phyloP scores from a whole-genome alignment of 2,797 vertebrate genomes.

The Hemitrygon akajei region DNA sequence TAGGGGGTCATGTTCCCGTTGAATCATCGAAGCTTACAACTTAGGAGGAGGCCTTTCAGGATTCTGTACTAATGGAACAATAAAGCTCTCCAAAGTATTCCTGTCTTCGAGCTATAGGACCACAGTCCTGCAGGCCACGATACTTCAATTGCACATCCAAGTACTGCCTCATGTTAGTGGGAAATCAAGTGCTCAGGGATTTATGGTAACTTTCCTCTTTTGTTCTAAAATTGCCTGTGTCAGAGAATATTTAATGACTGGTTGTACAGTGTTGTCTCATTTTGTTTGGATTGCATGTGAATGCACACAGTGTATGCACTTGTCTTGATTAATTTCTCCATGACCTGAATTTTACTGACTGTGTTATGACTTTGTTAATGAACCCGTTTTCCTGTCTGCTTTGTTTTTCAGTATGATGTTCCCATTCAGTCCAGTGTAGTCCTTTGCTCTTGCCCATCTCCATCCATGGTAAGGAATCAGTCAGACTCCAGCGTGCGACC shows the following conservation, averaged over 20 bases:
- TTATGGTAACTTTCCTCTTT: neutral
- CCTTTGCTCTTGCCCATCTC: constrained; percentile 87
- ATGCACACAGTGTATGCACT: neutral
- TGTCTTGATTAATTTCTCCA: neutral
- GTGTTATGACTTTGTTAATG: neutral
- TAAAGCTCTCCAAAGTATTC: no score
- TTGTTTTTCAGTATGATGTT: constrained; percentile 83
- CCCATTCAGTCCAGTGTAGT: constrained; percentile 91
- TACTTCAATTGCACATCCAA: no score
- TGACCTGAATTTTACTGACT: neutral
- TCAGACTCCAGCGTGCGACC: constrained; percentile 77
- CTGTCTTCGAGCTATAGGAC: no score
- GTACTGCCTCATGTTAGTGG: neutral
- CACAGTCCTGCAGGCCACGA: no score
- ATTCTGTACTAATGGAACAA: no score
- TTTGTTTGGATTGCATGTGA: neutral
- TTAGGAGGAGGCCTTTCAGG: no score
- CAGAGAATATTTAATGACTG: neutral
- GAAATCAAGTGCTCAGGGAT: neutral
- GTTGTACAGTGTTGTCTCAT: neutral
- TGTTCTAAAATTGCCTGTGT: neutral
- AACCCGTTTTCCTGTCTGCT: constrained; percentile 32
- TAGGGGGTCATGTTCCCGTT: neutral
- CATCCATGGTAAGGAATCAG: constrained; percentile 97
- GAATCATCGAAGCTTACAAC: no score